phyloP scores from a whole-genome alignment of 1,140 invertebrate genomes.

The Drosophila kurseongensis region DNA sequence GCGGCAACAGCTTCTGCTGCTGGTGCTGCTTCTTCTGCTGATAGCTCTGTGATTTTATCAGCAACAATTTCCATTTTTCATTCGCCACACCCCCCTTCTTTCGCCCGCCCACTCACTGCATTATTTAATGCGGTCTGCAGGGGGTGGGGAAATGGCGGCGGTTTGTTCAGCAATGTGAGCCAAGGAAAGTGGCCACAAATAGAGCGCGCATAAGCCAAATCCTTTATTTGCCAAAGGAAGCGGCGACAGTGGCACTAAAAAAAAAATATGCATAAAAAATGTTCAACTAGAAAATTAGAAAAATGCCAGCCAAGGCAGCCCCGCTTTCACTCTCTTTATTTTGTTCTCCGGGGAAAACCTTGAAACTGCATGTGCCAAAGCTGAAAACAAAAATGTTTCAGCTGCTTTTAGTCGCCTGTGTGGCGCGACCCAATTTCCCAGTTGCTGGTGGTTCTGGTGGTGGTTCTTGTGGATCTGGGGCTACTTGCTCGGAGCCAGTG shows the following conservation, averaged over 20 bases:
- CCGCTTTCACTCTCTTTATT: not conserved
- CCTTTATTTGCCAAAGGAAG: conserved; percentile 64
- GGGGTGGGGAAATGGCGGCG: not conserved
- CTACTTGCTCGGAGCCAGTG: conserved; percentile 9
- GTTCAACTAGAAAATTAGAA: conserved; percentile 62
- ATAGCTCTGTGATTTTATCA: conserved; percentile 78
- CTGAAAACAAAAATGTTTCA: conserved; percentile 48
- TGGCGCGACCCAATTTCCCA: conserved; percentile 43
- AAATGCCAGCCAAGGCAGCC: conserved; percentile 48
- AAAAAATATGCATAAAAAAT: conserved; percentile 57
- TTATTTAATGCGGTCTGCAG: conserved; percentile 46
- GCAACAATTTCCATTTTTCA: conserved; percentile 81
- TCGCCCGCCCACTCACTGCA: conserved; percentile 32
- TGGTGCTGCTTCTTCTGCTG: conserved; percentile 53
- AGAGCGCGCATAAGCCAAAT: conserved; percentile 68
- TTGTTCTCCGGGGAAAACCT: conserved; percentile 52
- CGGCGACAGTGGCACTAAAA: conserved; percentile 25
- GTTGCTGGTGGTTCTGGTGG: conserved; percentile 11
- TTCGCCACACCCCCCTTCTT: conserved; percentile 18
- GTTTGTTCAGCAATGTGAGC: conserved; percentile 46
- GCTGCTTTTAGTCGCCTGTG: conserved; percentile 46
- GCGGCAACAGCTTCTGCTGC: conserved; percentile 60
- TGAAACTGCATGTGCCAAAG: conserved; percentile 48
- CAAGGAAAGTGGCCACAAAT: conserved; percentile 73
- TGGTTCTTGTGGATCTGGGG: conserved; percentile 12